Evolutionary conservation across 2,888 invertebrate genomes (phyloP), one percentile per base, ranked within the genome.

Genomic region (Lapara coniferarum): DNA sequence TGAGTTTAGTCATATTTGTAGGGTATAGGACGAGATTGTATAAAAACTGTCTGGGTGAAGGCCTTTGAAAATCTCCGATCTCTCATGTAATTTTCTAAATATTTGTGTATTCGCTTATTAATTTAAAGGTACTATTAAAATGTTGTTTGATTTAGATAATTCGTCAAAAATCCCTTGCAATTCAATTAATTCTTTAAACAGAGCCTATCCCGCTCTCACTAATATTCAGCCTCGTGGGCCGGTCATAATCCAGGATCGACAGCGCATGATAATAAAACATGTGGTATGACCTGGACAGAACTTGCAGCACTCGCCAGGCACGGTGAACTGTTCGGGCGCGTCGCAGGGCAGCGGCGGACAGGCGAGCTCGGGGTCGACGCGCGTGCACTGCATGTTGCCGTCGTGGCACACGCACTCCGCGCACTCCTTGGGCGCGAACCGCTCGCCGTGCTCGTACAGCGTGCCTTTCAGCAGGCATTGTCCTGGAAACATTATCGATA

Each of bases 281-380:
- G 7, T 46, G n/a, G 69, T 30, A 63, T 19, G 89, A 97, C 98
- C 98, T 93, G 96, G 97, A 89, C 98, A 98, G 86, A 97, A 97
- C 88, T 97, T 97, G 95, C 98, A 98, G 93, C 98, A 98, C 89
- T 97, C 97, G 71, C 97, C 97, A 67, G 97, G 96, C 73, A 97
- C 96, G 79, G 96, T 96, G 88, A 98, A 96, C 91, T 97, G 97
- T 85, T 97, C 95, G 74, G 95, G 95, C 67, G 95, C 94, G 74
- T 97, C 96, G 91, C 98, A 98, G 69, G 96, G 95, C 78, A 98
- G 94, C 79, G 95, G 94, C 66, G 97, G 97, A 90, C 98, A 98
- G 78, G 95, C 95, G 71, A 95, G 95, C 81, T 96, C 95, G 51
- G 96, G 96, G 87, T 97, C 96, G 72, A 96, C 95, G 79, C 95